phyloP scores from a whole-genome alignment of 2,888 invertebrate species.

The Hydrotaea diabolus region DNA sequence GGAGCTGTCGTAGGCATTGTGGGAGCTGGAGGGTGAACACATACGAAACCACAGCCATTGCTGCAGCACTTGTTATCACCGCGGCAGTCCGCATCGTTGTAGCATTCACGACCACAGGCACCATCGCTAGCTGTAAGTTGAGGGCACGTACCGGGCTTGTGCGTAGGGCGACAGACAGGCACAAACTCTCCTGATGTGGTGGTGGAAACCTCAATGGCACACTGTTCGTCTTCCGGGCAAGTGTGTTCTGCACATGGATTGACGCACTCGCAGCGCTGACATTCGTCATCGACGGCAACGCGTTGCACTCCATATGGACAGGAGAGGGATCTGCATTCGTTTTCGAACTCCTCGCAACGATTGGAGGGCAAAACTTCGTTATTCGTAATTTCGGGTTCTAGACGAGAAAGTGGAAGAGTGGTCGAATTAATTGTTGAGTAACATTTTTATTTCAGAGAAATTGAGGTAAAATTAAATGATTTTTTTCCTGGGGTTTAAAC shows the following conservation, averaged over 20 bases:
- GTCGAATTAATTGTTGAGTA: neutral
- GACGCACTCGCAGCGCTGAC: constrained; percentile 87
- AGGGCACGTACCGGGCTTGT: constrained; percentile 88
- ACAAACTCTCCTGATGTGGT: constrained; percentile 74
- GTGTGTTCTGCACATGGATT: constrained; percentile 86
- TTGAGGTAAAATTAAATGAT: constrained; percentile 1
- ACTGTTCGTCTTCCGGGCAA: constrained; percentile 86
- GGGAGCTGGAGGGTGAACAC: constrained; percentile 82
- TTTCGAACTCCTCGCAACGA: constrained; percentile 83
- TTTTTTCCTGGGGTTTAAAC: neutral
- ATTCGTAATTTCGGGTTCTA: constrained; percentile 69
- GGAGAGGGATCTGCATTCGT: constrained; percentile 84
- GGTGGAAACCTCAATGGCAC: constrained; percentile 84
- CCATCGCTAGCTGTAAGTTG: constrained; percentile 78
- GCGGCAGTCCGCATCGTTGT: constrained; percentile 90
- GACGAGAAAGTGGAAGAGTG: neutral
- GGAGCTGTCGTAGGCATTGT: constrained; percentile 80
- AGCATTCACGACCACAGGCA: constrained; percentile 87
- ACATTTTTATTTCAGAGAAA: neutral
- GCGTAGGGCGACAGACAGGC: constrained; percentile 79
- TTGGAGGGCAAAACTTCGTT: constrained; percentile 76
- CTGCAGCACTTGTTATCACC: constrained; percentile 91
- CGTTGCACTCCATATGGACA: constrained; percentile 89
- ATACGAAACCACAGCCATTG: constrained; percentile 89
- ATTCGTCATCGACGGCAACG: constrained; percentile 83